Percentiles rank a stretch among this genome's conserved stretches.
Conservation (phyloP, 2,113 vertebrate species). For the Rhabdomys dilectus region DNA sequence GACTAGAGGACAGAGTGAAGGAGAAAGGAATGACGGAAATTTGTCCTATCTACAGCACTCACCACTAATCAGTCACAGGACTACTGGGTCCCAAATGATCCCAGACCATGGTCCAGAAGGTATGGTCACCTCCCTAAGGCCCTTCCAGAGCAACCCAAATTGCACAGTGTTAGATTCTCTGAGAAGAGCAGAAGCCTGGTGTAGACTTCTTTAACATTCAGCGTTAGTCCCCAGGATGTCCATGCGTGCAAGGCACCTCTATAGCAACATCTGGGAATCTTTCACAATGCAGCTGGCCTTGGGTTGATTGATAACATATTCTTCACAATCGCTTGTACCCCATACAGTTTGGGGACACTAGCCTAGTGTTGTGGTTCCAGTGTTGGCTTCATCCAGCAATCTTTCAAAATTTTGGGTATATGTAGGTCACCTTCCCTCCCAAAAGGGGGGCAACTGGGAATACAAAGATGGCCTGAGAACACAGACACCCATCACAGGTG, state of each 20-base stretch:
- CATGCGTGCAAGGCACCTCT: background rate
- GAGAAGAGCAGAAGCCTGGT: background rate
- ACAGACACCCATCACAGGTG: too few relatives aligned
- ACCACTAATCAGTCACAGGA: background rate
- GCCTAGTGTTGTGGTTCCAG: background rate
- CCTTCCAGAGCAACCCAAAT: background rate
- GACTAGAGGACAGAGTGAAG: background rate
- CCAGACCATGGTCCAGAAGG: background rate
- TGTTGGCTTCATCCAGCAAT: background rate
- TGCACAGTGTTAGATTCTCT: background rate
- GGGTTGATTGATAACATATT: background rate
- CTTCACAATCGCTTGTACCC: background rate
- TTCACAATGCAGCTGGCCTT: background rate
- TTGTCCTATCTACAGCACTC: too few relatives aligned
- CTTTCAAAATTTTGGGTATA: background rate
- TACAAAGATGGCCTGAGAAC: background rate
- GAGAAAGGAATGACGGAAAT: rapidly evolving
- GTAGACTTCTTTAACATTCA: background rate
- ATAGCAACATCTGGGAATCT: background rate
- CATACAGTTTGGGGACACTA: too few relatives aligned
- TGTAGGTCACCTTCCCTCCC: background rate
- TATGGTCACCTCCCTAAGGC: rapidly evolving
- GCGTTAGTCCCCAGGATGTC: background rate
- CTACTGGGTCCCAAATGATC: too few relatives aligned
- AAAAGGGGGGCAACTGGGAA: background rate